These are phyloP conservation scores for Lates calcarifer DNA, from an alignment of 2,113 vertebrate genomes.

Conservation along the genomic window DNA sequence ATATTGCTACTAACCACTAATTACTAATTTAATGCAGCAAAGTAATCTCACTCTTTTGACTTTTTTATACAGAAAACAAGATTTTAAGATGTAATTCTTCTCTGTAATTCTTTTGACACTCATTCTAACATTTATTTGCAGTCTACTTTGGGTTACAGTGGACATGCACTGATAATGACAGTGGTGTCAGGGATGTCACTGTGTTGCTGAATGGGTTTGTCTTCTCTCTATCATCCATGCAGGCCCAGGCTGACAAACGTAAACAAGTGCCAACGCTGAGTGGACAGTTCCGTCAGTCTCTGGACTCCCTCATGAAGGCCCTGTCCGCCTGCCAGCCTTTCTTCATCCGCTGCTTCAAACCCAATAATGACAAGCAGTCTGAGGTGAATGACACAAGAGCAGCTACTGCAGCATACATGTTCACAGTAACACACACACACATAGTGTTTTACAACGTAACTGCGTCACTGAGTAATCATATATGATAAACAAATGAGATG, in stretches of 20 bases:
- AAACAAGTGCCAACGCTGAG: conserved; percentile 88
- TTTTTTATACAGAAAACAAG: neutral
- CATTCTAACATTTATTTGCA: neutral
- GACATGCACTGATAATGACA: neutral
- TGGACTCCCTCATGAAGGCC: conserved; percentile 96
- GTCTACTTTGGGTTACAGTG: neutral
- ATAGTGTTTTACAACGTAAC: neutral
- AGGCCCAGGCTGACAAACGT: conserved; percentile 78
- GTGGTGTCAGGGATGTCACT: neutral
- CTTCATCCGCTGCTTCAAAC: conserved; percentile 97
- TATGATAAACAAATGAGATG: neutral
- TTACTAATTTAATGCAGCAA: neutral
- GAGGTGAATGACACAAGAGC: conserved; percentile 83
- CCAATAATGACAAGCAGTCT: conserved; percentile 92
- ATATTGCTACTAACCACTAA: no score
- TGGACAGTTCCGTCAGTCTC: conserved; percentile 93
- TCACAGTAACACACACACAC: neutral
- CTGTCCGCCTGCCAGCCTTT: conserved; percentile 91
- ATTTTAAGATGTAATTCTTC: neutral
- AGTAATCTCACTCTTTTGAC: neutral
- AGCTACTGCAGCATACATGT: neutral
- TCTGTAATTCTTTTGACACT: neutral
- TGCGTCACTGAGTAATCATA: neutral
- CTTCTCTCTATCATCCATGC: conserved; percentile 22
- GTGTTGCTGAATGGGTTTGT: neutral